Base-by-base conservation (phyloP, 1,140 invertebrate genomes). In the Bombyx mori region DNA sequence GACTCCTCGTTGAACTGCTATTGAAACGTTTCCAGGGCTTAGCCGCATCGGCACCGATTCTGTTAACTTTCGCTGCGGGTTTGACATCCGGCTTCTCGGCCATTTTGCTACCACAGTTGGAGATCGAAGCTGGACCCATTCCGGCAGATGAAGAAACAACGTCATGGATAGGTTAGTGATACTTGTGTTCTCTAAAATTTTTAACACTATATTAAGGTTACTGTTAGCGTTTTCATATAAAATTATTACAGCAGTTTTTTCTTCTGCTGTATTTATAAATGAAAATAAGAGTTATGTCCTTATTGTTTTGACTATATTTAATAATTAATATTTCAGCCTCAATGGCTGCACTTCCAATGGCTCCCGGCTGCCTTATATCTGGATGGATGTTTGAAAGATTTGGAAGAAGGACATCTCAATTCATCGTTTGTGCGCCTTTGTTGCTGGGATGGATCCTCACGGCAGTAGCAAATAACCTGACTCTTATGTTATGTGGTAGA, bases 371-470 rank as follows among this genome's bases (percentile, higher is more conserved):
- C 56, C 80, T 91, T 22, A 66, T 92, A 9, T 86, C 89, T 6
- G 89, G 92, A 3, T 84, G 89, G 65, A 66, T 91, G 46, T 91
- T 94, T 76, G 92, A 94, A 61, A 90, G 88, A 60, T 86, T 92
- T 54, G 94, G 94, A 6, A 82, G 94, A 55, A 91, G 90, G 68
- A 82, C 71, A 7, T 90, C 92, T 0, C 88, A 93, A 52, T 77
- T 91, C 43, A 70, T 92, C 8, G 77, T 91, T n/a, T 89, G 89
- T 18, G 73, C 91, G 0, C 90, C 93, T 0, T 92, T 91, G 52
- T 67, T 92, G 0, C 54, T 91, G n/a, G 93, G 93, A 9, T 95
- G 93, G 92, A 65, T 91, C 5, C 63, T 91, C 8, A 91, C 94
- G 8, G 84, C 88, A 26, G 79, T 89, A 48, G 83, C 91, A 1